These are phyloP conservation scores for Mellivora capensis DNA, from an alignment of 2,113 vertebrate species.

Conservation along the genomic window DNA sequence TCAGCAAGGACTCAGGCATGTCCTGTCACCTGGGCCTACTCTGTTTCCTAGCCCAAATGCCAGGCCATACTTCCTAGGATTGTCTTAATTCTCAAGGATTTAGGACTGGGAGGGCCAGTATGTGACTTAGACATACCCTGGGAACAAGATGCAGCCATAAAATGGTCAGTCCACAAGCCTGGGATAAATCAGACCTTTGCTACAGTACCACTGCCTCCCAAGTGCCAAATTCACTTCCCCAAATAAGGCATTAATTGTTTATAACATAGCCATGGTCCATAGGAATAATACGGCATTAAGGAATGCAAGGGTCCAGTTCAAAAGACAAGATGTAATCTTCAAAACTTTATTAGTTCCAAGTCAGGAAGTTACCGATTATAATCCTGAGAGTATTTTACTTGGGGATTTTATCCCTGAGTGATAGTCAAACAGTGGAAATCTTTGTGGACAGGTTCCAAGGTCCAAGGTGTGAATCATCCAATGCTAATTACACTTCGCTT, in stretches of 20 bases:
- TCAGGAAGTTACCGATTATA: constrained; percentile 34
- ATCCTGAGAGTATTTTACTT: constrained; percentile 21
- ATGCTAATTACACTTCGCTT: neutral
- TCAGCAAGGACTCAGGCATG: neutral
- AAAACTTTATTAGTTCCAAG: constrained; percentile 47
- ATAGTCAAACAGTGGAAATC: neutral
- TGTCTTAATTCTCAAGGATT: neutral
- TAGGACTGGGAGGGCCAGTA: neutral
- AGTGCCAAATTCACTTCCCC: neutral
- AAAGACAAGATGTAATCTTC: constrained; percentile 58
- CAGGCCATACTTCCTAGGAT: neutral
- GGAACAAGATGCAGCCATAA: neutral
- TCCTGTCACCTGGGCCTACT: neutral
- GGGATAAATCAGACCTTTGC: neutral
- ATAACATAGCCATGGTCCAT: neutral
- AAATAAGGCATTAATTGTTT: neutral
- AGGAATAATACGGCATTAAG: neutral
- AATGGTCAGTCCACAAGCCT: neutral
- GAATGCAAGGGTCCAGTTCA: constrained; percentile 4
- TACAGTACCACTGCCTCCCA: neutral
- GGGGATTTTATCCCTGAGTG: neutral
- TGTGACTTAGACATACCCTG: neutral
- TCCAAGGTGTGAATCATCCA: neutral
- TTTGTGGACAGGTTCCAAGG: neutral
- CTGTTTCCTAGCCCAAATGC: neutral